These are phyloP conservation scores for Nematostella vectensis DNA, from an alignment of 92 coral and sea anemone genomes.

Conservation along the genomic window DNA sequence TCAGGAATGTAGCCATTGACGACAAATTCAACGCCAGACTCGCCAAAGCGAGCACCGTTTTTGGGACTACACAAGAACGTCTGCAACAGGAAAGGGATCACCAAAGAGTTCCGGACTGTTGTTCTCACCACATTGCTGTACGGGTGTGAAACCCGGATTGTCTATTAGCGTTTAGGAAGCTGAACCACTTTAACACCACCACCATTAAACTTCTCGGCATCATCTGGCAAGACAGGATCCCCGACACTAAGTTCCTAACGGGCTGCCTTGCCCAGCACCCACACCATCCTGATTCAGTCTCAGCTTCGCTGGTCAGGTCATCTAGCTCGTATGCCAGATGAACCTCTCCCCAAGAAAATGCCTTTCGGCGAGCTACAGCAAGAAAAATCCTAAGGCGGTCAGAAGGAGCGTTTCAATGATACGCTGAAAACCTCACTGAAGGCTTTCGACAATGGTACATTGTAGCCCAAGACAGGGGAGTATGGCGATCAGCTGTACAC, in stretches of 20 bases:
- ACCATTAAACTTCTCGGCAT: constrained; percentile 5
- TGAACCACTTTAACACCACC: constrained; percentile 25
- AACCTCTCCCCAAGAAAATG: constrained; percentile 21
- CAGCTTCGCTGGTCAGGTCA: constrained; percentile 34
- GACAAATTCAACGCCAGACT: constrained; percentile 4
- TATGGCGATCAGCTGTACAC: too few species aligned
- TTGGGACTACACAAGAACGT: constrained; percentile 12
- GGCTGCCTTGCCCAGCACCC: constrained; percentile 28
- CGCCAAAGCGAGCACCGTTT: not conserved
- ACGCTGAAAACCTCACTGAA: not conserved
- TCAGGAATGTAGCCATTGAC: constrained; percentile 18
- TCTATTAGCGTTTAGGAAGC: not conserved
- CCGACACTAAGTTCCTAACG: constrained; percentile 30
- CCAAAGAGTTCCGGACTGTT: constrained; percentile 17
- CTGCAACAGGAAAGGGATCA: constrained; percentile 10
- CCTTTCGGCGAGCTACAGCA: constrained; percentile 6
- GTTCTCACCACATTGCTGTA: constrained; percentile 20
- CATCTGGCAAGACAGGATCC: constrained; percentile 27
- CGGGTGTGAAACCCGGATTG: not conserved
- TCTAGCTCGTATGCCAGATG: constrained; percentile 19
- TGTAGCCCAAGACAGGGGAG: too few species aligned
- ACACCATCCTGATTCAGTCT: constrained; percentile 36
- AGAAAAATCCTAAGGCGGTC: not conserved
- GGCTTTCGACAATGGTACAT: too few species aligned
- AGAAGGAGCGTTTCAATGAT: not conserved